Conservation (phyloP, 1,140 invertebrate species). For the Ostrea edulis region DNA sequence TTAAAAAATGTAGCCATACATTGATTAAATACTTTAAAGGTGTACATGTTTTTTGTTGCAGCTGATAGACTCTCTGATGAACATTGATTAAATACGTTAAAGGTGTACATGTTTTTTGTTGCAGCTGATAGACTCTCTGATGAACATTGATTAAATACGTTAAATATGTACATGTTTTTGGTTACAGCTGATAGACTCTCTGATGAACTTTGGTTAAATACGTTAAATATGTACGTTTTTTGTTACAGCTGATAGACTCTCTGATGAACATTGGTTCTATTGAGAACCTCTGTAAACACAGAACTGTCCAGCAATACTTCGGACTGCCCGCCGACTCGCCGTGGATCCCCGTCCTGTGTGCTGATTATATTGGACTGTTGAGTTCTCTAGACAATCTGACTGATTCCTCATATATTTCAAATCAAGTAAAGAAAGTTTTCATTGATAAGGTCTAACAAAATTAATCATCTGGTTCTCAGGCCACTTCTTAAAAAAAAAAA, state of each 20-base stretch:
- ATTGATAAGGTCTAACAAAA: too few species aligned
- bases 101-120: not conserved
- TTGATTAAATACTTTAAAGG: too few species aligned
- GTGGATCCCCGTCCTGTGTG: not conserved
- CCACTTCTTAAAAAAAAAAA: too few species aligned
- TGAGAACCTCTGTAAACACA: constrained; percentile 2
- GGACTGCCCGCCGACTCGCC: not conserved
- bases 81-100: too few species aligned
- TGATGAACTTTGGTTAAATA: too few species aligned
- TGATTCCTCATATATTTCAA: not conserved
- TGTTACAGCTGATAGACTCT: constrained; percentile 5
- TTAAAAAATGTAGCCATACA: too few species aligned
- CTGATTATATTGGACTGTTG: not conserved
- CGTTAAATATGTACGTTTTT: not conserved
- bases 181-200: too few species aligned
- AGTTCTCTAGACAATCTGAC: constrained; percentile 18
- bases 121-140: too few species aligned
- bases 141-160: too few species aligned
- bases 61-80: too few species aligned
- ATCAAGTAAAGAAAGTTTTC: not conserved
- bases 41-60: not conserved
- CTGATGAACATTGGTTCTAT: constrained; percentile 9
- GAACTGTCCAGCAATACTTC: not conserved
- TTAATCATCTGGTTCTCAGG: too few species aligned
- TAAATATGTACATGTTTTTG: not conserved